Base-by-base conservation (phyloP, 1,140 invertebrate species). In the Philopotamus ludificatus region DNA sequence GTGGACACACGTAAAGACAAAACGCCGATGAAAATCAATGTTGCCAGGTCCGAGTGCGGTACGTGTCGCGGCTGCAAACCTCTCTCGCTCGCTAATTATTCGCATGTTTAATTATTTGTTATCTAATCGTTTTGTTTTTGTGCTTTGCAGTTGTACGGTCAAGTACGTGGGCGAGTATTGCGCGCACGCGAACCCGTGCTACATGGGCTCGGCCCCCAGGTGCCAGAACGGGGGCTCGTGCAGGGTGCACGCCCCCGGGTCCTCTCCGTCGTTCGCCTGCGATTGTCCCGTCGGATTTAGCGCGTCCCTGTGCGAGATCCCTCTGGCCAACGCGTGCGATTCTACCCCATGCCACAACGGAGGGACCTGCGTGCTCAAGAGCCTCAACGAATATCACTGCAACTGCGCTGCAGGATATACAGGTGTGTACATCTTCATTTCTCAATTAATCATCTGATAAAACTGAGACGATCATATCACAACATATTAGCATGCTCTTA, bases 211-310 rank as follows among this genome's bases (percentile, higher is more conserved):
- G 0, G 86, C 84, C 20, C 79, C 81, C 8, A 85, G 92, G 44
- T 95, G 92, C 78, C 92, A 95, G 77, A 98, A 98, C 77, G 93
- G 93, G 3, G 95, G 94, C 49, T 91, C 90, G 1, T 98, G 96
- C 76, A 79, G 88, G 61, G 92, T 95, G 18, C 81, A 86, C 50
- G 86, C 86, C 10, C 80, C 80, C 21, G 82, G 83, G 21, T 83
- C 85, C 0, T 85, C 86, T 0, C 91, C 92, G 0, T 86, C 86
- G 12, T 97, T 96, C 81, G 84, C 84, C 59, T 97, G 95, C 79
- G 81, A 85, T 60, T 96, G 94, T 79, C 89, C 93, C 1, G 81
- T 95, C 59, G 96, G 96, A 15, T 99, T 89, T 81, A 89, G 89
- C 55, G 95, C 94, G 8, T 93, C 90, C 1, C 82, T 97, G 8